phyloP scores from a whole-genome alignment of 2,113 vertebrate genomes.

The Carassius carassius region DNA sequence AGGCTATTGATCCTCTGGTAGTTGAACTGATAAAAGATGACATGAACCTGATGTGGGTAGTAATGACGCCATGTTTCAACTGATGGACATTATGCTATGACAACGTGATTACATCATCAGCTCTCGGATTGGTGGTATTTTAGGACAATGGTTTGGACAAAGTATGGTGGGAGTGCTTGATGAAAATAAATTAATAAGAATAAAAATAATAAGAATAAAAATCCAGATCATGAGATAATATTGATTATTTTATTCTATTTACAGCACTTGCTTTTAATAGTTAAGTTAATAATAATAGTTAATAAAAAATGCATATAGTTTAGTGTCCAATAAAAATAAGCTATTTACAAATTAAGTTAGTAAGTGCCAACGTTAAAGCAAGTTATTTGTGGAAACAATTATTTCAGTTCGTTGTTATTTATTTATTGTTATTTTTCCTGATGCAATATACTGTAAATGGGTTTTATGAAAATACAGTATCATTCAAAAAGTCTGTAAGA shows the following conservation, averaged over 20 bases:
- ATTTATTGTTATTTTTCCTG: background rate
- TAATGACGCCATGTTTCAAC: constrained; percentile 29
- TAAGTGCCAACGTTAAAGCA: background rate
- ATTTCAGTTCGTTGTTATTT: background rate
- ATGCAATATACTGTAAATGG: background rate
- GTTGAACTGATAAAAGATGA: constrained; percentile 39
- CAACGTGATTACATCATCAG: background rate
- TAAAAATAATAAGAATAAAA: too few species aligned
- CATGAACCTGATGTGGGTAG: constrained; percentile 17
- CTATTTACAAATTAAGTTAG: background rate
- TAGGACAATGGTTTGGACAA: too few species aligned
- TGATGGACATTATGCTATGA: background rate
- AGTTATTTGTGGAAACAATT: background rate
- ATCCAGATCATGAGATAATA: background rate
- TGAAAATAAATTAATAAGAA: too few species aligned
- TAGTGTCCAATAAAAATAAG: background rate
- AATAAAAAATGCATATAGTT: background rate
- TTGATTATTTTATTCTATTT: background rate
- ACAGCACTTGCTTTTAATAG: background rate
- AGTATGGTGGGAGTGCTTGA: too few species aligned
- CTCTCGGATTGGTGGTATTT: background rate
- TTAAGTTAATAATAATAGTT: too few species aligned
- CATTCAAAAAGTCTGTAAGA: too few species aligned
- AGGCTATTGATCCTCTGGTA: constrained; percentile 16
- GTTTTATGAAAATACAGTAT: background rate